Base-by-base conservation (phyloP, 2,888 invertebrate species). In the Oligia latruncula region DNA sequence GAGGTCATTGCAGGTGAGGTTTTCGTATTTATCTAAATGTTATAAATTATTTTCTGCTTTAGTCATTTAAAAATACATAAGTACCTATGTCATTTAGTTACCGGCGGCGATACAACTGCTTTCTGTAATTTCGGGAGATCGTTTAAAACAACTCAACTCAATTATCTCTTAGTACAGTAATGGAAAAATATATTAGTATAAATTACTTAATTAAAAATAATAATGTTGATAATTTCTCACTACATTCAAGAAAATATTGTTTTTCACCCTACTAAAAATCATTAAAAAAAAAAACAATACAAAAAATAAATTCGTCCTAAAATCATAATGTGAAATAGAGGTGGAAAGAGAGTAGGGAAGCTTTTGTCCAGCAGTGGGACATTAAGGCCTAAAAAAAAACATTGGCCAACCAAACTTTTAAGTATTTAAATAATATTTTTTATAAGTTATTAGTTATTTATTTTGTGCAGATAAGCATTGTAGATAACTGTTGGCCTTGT, bases 1-100 rank as follows among this genome's bases (percentile, higher is more conserved):
- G 99, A 99, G 97, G 98, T 99, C 78, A 97, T 99, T 89, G 98
- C 98, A 90, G 99, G 99, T 99, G 95, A 93, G 93, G 87, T n/a
- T 62, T 62, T 20, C 4, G 8, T n/a, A 20, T 20, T n/a, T 43
- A 29, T 0, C 5, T 29, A 23, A 35, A 43, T 5, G 0, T 20
- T 35, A 2, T 62, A 43, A 4, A 62, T 46, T 20, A 11, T 29
- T 70, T 70, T 40, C 1, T 58, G 9, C 13, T 46, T 4, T 6
- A 8, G 15, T 23, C 35, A 40, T 43, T 23, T 23, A 66, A 29
- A 49, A 29, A 49, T 1, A 20, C 29, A 29, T 29, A 29, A 29
- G 29, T 29, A 29, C 29, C 29, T 29, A 29, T 29, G 40, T 43
- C 6, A 15, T 46, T 20, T 35, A 40, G 1, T 13, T 23, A 49